phyloP scores from a whole-genome alignment of 2,113 vertebrate species.

The Prunella himalayana region DNA sequence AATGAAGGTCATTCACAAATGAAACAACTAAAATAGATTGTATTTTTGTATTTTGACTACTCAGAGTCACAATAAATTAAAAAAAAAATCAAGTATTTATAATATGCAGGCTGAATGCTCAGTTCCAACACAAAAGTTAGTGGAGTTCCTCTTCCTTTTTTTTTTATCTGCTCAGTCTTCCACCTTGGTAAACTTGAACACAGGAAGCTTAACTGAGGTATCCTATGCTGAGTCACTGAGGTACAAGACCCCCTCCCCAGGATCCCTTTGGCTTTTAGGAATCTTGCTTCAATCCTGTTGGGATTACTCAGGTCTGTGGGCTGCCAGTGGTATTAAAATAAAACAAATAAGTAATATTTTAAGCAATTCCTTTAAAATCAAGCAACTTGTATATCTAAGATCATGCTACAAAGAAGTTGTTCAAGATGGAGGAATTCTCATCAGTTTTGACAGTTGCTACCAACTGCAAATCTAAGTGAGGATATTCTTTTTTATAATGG shows the following conservation, averaged over 20 bases:
- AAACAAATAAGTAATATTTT: not conserved
- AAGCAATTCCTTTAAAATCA: not conserved
- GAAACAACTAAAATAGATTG: not conserved
- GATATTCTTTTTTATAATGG: not conserved
- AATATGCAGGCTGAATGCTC: not conserved
- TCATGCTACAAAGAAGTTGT: not conserved
- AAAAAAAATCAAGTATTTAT: not conserved
- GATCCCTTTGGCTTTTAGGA: not conserved
- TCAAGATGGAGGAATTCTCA: not conserved
- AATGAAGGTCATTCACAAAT: not conserved
- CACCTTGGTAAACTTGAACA: not conserved
- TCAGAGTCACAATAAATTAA: fast-evolving
- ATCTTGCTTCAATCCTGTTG: not conserved
- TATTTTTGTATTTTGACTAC: too few relatives aligned
- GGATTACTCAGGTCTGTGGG: not conserved
- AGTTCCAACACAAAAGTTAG: not conserved
- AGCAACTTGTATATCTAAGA: not conserved
- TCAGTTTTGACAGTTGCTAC: not conserved
- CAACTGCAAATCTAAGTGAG: not conserved
- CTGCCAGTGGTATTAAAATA: not conserved
- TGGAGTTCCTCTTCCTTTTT: not conserved
- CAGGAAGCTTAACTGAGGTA: not conserved
- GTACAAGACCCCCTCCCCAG: not conserved
- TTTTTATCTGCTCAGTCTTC: not conserved
- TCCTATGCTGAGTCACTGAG: not conserved